Evolutionary conservation across 2,888 invertebrate species (phyloP).

Genomic region (Sacculina carcini): DNA sequence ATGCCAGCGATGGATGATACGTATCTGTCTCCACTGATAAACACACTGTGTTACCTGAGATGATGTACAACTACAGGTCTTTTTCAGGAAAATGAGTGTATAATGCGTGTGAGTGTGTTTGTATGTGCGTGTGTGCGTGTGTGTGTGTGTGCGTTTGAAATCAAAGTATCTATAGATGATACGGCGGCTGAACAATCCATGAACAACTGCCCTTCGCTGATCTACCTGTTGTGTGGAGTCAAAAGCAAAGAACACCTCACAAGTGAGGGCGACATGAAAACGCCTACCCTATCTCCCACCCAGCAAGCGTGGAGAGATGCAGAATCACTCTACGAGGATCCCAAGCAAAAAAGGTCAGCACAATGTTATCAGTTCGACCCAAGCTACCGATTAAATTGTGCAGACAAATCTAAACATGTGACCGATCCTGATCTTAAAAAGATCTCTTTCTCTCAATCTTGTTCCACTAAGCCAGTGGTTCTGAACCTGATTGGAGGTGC

Average conservation of each 20-base stretch:
- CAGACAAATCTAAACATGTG: background rate
- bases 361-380: background rate
- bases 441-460: no score
- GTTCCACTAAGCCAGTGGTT: no score
- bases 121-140: background rate
- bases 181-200: no score
- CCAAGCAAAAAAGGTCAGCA: background rate
- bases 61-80: no score
- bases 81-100: no score
- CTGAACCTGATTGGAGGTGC: no score
- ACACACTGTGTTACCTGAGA: background rate
- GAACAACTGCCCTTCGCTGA: background rate
- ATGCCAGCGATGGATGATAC: background rate
- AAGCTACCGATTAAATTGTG: background rate
- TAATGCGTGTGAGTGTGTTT: background rate
- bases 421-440: background rate
- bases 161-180: no score
- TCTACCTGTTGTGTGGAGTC: background rate
- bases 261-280: no score
- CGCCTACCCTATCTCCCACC: no score
- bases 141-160: background rate
- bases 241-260: no score
- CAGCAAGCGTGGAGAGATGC: no score
- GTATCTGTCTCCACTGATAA: background rate
- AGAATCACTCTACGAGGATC: background rate